Percentiles rank a stretch among this genome's conserved stretches.
These are phyloP conservation scores for Caenorhabditis sp. DNA, from an alignment of 2,888 invertebrate species.

Conservation along the genomic window DNA sequence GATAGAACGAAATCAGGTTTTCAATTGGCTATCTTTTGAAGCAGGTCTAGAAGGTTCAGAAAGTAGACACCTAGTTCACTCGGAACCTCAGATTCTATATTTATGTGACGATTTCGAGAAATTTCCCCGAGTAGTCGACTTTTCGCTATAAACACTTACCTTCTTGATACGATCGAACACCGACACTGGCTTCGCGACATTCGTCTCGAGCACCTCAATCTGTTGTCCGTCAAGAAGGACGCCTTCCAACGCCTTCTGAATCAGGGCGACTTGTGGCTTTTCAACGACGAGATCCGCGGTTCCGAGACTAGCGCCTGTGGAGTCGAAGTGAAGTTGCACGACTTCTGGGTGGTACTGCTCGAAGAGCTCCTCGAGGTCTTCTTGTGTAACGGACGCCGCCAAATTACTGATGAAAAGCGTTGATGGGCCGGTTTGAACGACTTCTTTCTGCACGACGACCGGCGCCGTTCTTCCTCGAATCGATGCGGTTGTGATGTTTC, in stretches of 20 bases:
- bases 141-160: conserved; percentile 8
- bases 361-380: conserved; percentile 64
- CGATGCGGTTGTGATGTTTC: conserved; percentile 53
- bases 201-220: conserved; percentile 59
- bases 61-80: too few species aligned
- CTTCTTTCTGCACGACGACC: background rate
- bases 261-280: conserved; percentile 47
- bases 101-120: too few species aligned
- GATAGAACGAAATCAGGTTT: too few species aligned
- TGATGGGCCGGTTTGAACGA: conserved; percentile 50
- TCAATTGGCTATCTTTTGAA: too few species aligned
- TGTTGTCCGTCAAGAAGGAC: conserved; percentile 63
- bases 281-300: conserved; percentile 60
- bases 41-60: too few species aligned
- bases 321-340: conserved; percentile 56
- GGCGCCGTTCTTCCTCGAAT: conserved; percentile 42
- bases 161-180: conserved; percentile 66
- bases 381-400: conserved; percentile 59
- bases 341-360: conserved; percentile 56
- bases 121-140: too few species aligned
- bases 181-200: conserved; percentile 48
- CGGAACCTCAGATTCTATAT: too few species aligned
- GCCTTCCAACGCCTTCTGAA: conserved; percentile 60
- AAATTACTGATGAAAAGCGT: conserved; percentile 63
- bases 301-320: conserved; percentile 46